A percentile compares a stretch with the other conserved stretches of the same genome.
phyloP scores from a whole-genome alignment of 2,797 vertebrate genomes.

The Spea hammondii region DNA sequence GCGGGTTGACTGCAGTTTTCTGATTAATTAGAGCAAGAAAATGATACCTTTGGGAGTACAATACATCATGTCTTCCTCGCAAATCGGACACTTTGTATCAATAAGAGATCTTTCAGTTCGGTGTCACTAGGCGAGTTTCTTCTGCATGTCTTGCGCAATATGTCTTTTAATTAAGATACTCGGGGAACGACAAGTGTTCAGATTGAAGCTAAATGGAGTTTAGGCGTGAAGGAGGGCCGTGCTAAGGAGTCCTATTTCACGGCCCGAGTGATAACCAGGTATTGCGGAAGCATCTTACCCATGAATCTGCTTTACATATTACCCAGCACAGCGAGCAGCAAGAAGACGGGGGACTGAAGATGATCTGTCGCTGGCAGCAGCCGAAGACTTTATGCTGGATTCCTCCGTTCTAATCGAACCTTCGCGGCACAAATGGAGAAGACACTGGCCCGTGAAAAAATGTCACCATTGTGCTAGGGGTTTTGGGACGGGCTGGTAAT shows the following conservation, averaged over 20 bases:
- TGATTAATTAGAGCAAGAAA: constrained; percentile 29
- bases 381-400: constrained; percentile 60
- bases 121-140: neutral
- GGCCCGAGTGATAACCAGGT: too few species aligned
- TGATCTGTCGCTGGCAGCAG: constrained; percentile 63
- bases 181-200: too few species aligned
- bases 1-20: constrained; percentile 37
- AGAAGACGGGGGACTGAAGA: neutral
- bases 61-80: neutral
- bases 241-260: too few species aligned
- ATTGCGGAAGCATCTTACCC: too few species aligned
- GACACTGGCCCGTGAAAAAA: constrained; percentile 70
- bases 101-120: neutral
- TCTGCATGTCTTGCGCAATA: neutral
- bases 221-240: too few species aligned
- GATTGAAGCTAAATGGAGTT: neutral
- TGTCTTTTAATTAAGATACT: neutral
- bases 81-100: neutral
- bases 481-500: constrained; percentile 67
- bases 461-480: constrained; percentile 64
- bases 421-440: constrained; percentile 70
- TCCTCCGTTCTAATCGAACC: constrained; percentile 67
- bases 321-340: neutral
- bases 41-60: neutral
- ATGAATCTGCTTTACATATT: neutral